Base-by-base conservation (phyloP, 2,113 vertebrate species). In the Clarias macrocephalus region DNA sequence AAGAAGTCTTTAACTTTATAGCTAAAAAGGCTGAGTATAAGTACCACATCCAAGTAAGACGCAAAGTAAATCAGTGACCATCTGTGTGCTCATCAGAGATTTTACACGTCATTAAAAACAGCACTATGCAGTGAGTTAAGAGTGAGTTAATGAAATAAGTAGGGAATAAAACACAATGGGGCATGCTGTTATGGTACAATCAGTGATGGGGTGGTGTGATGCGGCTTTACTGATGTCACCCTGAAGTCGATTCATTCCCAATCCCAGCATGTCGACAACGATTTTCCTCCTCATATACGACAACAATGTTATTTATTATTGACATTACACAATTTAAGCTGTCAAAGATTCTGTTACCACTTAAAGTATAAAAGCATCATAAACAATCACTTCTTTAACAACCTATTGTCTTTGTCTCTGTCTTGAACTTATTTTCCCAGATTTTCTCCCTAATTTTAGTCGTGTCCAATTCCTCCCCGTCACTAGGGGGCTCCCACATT, bases 111-210 rank as follows among this genome's bases (percentile, higher is more conserved):
- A 37, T 80, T 60, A 80, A 60, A 80, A 80, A 59, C 33, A 11
- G 79, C 79, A 80, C 18, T 60, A 30, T 0, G 16, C 56, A 33
- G 19, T 15, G 28, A 80, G 8, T 79, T 57, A 79, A 30, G 54
- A 30, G 76, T 7, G 54, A 30, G 57, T 80, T 60, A 62, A 80
- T 62, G 79, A 80, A 80, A 80, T 37, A 60, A 37, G 79, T 60
- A 80, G 11, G 57, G 79, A 60, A 80, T 80, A 80, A 80, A 80
- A 80, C 30, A 80, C 56, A 80, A 80, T 21, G 77, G 77, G 52
- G 76, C 76, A 2, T 60, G 28, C 4, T 57, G 56, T 80, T 80
- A 80, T 60, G 57, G 79, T 62, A 80, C 79, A 37, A 80, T 62
- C 56, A 60, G 23, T 25, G 57, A 62, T 10, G 5, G 79, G 79